These are phyloP conservation scores for Drosophila melanica DNA, from an alignment of 1,140 invertebrate species.

Conservation along the genomic window DNA sequence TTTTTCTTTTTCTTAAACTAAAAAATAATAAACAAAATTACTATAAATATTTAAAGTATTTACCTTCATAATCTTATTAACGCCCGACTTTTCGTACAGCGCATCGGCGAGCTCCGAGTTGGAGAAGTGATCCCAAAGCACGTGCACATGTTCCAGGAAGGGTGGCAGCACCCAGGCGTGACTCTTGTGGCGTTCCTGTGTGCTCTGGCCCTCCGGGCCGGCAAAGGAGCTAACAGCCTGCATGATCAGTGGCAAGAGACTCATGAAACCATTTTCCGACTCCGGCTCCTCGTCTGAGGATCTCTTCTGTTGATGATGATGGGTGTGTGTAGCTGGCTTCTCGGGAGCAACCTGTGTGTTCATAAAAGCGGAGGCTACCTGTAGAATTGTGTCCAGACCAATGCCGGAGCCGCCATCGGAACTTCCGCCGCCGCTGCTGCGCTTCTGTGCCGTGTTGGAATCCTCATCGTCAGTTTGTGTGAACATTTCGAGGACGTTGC, in stretches of 20 bases:
- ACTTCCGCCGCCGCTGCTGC: constrained; percentile 30
- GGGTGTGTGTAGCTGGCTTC: constrained; percentile 17
- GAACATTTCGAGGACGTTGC: constrained; percentile 84
- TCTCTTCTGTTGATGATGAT: constrained; percentile 69
- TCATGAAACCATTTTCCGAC: constrained; percentile 86
- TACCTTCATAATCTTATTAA: constrained; percentile 87
- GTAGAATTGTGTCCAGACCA: constrained; percentile 86
- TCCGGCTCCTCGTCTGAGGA: constrained; percentile 50
- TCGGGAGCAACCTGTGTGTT: constrained; percentile 79
- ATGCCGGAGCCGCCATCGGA: constrained; percentile 64
- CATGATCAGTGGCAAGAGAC: constrained; percentile 87
- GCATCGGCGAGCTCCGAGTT: constrained; percentile 90
- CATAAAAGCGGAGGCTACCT: constrained; percentile 87
- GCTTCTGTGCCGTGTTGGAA: constrained; percentile 37
- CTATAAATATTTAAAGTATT: constrained; percentile 9
- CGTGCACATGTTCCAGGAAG: constrained; percentile 89
- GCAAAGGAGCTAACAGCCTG: constrained; percentile 86
- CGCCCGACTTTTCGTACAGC: constrained; percentile 89
- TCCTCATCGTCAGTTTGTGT: constrained; percentile 77
- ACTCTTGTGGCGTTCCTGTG: constrained; percentile 87
- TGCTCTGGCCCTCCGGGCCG: constrained; percentile 85
- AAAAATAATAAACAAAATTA: too few species aligned
- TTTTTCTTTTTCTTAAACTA: too few species aligned
- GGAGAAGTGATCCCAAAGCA: constrained; percentile 91
- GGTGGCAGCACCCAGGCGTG: constrained; percentile 90